These are phyloP conservation scores for Chiridota heheva DNA, from an alignment of 35 echinoderm and acorn worm genomes.

Conservation along the genomic window DNA sequence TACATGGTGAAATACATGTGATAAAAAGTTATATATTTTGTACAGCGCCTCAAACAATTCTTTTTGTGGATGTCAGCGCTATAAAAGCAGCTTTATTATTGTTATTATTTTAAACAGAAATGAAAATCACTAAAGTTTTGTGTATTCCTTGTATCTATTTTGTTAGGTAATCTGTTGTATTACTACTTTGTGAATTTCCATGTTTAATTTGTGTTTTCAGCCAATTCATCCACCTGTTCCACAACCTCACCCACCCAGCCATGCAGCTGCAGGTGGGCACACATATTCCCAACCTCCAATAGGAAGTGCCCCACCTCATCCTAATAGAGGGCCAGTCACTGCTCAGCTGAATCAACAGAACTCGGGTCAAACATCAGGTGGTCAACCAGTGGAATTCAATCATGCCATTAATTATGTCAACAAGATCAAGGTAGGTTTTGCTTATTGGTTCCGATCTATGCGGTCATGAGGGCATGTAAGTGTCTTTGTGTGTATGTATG, in stretches of 20 bases:
- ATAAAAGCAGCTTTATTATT: too few species aligned
- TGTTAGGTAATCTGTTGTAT: too few species aligned
- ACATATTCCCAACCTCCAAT: constrained; percentile 87
- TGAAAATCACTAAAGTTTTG: too few species aligned
- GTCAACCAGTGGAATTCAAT: constrained; percentile 97
- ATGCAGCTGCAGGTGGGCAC: constrained; percentile 73
- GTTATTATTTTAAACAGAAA: too few species aligned
- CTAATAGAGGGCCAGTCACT: constrained; percentile 4
- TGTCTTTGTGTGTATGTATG: too few species aligned
- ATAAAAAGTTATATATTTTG: too few species aligned
- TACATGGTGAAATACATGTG: too few species aligned
- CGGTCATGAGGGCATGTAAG: background rate
- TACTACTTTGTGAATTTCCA: too few species aligned
- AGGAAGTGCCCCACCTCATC: constrained; percentile 43
- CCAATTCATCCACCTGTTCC: background rate
- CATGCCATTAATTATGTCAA: constrained; percentile 99
- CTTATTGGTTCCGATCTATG: background rate
- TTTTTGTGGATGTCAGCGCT: too few species aligned
- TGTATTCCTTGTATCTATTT: too few species aligned
- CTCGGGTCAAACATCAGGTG: constrained; percentile 26
- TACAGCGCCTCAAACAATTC: too few species aligned
- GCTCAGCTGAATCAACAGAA: constrained; percentile 40
- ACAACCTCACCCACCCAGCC: constrained; percentile 45
- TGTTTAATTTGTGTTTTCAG: too few species aligned
- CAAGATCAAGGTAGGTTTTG: constrained; percentile 89